A percentile compares a stretch with the other conserved stretches of the same genome.
These are phyloP conservation scores for Leptatherina wallacei DNA, from an alignment of 2,797 vertebrate species.

Conservation along the genomic window DNA sequence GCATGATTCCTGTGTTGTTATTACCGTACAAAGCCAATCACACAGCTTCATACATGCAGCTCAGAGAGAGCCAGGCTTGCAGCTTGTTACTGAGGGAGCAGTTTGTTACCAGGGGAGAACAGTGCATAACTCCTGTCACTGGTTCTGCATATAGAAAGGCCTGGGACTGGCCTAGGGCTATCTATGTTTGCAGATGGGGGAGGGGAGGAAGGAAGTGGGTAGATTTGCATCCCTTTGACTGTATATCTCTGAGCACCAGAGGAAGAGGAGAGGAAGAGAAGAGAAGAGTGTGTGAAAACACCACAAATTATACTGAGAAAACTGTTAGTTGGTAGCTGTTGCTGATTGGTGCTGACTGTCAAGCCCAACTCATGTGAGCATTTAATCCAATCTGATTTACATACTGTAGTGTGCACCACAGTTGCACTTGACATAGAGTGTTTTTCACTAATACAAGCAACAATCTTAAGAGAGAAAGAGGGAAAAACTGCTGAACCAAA, in stretches of 20 bases:
- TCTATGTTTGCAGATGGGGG: slow-evolving; percentile 78
- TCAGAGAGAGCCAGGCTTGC: slow-evolving; percentile 59
- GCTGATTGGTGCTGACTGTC: slow-evolving; percentile 47
- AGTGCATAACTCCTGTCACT: slow-evolving; percentile 80
- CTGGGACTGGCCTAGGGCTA: slow-evolving; percentile 78
- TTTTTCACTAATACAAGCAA: slow-evolving; percentile 70
- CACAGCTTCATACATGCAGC: slow-evolving; percentile 59
- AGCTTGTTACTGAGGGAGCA: slow-evolving; percentile 78
- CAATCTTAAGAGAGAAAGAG: slow-evolving; percentile 48
- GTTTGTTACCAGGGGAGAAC: slow-evolving; percentile 68
- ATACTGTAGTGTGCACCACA: slow-evolving; percentile 73
- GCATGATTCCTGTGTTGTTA: slow-evolving; percentile 66
- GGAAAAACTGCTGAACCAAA: slow-evolving; percentile 60
- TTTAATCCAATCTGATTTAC: slow-evolving; percentile 77
- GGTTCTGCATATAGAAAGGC: slow-evolving; percentile 81
- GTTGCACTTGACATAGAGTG: slow-evolving; percentile 79
- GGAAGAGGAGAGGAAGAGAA: slow-evolving; percentile 43
- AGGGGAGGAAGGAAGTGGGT: slow-evolving; percentile 73
- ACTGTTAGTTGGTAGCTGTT: slow-evolving; percentile 47
- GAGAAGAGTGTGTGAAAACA: slow-evolving; percentile 48
- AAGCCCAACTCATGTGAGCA: slow-evolving; percentile 54
- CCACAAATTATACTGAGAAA: slow-evolving; percentile 41
- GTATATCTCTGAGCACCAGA: slow-evolving; percentile 74
- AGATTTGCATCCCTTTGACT: slow-evolving; percentile 84
- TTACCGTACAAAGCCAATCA: slow-evolving; percentile 74